phyloP scores from a whole-genome alignment of 2,888 invertebrate genomes.

The Lithophane socia region DNA sequence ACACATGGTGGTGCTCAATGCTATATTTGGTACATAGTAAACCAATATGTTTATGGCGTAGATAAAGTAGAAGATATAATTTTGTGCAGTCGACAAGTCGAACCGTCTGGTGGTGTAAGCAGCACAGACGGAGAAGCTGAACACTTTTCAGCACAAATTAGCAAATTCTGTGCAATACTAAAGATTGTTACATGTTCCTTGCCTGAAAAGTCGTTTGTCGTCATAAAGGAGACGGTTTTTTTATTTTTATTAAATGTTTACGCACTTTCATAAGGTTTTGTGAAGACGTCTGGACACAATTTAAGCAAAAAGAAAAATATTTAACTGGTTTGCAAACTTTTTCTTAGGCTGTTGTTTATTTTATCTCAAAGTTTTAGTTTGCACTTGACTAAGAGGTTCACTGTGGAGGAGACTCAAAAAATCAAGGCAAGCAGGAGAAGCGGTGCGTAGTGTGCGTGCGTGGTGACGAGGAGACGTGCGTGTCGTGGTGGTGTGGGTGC shows the following conservation, averaged over 20 bases:
- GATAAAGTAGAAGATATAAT: slow-evolving; percentile 60
- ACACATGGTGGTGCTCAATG: slow-evolving; percentile 47
- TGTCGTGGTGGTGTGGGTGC: slow-evolving; percentile 70
- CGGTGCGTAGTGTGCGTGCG: slow-evolving; percentile 72
- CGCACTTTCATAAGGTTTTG: background rate
- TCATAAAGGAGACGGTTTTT: background rate
- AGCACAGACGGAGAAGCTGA: slow-evolving; percentile 35
- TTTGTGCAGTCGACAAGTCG: slow-evolving; percentile 58
- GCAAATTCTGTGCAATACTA: slow-evolving; percentile 45
- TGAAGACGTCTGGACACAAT: background rate
- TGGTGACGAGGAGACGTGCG: slow-evolving; percentile 66
- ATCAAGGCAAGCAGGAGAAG: slow-evolving; percentile 75
- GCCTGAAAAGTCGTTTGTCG: slow-evolving; percentile 6
- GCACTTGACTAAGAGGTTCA: slow-evolving; percentile 70
- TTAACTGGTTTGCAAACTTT: slow-evolving; percentile 41
- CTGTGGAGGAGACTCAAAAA: slow-evolving; percentile 75
- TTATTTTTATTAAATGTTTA: background rate
- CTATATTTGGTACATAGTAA: slow-evolving; percentile 55
- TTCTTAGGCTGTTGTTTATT: slow-evolving; percentile 57
- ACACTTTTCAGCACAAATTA: slow-evolving; percentile 44
- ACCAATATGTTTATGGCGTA: slow-evolving; percentile 61
- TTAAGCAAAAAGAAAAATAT: slow-evolving; percentile 13
- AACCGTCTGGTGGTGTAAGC: slow-evolving; percentile 50
- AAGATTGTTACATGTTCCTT: slow-evolving; percentile 30
- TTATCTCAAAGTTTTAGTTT: slow-evolving; percentile 72